Evolutionary conservation across 2,888 invertebrate genomes (phyloP).

Genomic region (Ophraella communa): DNA sequence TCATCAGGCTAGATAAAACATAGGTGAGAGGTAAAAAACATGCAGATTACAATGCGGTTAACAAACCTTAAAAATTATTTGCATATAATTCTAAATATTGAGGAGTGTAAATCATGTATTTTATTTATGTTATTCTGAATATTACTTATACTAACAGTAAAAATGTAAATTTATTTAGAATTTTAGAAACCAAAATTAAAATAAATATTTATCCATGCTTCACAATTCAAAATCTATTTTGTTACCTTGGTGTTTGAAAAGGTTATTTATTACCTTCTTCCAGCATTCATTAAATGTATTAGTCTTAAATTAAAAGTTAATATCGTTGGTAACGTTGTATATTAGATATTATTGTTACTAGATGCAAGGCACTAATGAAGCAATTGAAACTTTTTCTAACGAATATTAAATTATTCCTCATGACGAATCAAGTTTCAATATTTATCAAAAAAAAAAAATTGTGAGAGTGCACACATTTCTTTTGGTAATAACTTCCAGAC

Average conservation of each 20-base stretch:
- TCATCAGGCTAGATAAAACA: too few relatives aligned
- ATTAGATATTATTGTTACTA: slow-evolving; percentile 3
- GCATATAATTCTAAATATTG: too few relatives aligned
- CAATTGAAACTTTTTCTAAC: slow-evolving; percentile 23
- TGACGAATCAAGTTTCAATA: slow-evolving; percentile 33
- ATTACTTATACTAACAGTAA: too few relatives aligned
- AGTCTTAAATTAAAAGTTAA: not conserved
- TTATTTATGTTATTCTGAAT: too few relatives aligned
- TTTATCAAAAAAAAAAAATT: slow-evolving; percentile 49
- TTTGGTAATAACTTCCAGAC: slow-evolving; percentile 43
- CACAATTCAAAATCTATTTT: too few relatives aligned
- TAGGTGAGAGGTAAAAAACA: too few relatives aligned
- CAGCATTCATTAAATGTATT: not conserved
- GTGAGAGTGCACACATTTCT: slow-evolving; percentile 45
- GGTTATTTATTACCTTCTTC: not conserved
- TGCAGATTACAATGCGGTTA: too few relatives aligned
- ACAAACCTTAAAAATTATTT: too few relatives aligned
- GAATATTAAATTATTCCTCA: slow-evolving; percentile 29
- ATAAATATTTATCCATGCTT: too few relatives aligned
- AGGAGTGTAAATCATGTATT: too few relatives aligned
- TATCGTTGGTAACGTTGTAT: not conserved
- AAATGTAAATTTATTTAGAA: too few relatives aligned
- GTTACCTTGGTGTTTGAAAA: not conserved
- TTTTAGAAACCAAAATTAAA: too few relatives aligned
- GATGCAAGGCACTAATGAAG: slow-evolving; percentile 20